Conservation (phyloP, 2,113 vertebrate species). For the Hippocampus mohnikei region DNA sequence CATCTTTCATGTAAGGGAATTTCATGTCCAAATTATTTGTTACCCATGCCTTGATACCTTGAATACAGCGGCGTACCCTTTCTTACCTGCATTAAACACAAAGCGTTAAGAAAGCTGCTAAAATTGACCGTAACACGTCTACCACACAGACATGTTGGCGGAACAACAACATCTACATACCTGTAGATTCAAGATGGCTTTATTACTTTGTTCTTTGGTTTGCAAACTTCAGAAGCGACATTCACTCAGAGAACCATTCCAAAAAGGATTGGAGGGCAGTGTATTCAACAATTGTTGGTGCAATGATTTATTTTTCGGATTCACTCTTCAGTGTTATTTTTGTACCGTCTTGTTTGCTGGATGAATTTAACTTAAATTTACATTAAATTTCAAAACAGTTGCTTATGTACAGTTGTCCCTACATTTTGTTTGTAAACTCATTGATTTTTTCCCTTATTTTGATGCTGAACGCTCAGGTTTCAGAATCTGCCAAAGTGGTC, state of each 20-base stretch:
- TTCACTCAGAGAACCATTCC: not conserved
- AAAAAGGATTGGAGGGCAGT: not conserved
- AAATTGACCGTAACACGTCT: not conserved
- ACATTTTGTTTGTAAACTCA: not conserved
- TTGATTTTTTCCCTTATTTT: not conserved
- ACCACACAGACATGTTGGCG: not conserved
- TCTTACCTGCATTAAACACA: not conserved
- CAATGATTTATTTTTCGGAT: slow-evolving; percentile 19
- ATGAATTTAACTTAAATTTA: slow-evolving; percentile 53
- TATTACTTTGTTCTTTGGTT: not conserved
- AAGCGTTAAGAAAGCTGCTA: not conserved
- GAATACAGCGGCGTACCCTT: not conserved
- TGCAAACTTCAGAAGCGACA: not conserved
- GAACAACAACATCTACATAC: not conserved
- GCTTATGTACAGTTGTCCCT: not conserved
- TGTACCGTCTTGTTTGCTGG: slow-evolving; percentile 37
- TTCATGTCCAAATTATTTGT: slow-evolving; percentile 21
- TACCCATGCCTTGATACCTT: not conserved
- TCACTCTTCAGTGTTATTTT: slow-evolving; percentile 42
- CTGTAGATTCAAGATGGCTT: not conserved
- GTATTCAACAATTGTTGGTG: slow-evolving; percentile 17
- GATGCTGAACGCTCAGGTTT: not conserved
- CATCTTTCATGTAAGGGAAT: slow-evolving; percentile 56
- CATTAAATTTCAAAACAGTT: slow-evolving; percentile 26
- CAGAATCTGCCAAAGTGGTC: not conserved